Evolutionary conservation across 2,113 vertebrate genomes (phyloP).

Genomic region (Meleagris gallopavo): DNA sequence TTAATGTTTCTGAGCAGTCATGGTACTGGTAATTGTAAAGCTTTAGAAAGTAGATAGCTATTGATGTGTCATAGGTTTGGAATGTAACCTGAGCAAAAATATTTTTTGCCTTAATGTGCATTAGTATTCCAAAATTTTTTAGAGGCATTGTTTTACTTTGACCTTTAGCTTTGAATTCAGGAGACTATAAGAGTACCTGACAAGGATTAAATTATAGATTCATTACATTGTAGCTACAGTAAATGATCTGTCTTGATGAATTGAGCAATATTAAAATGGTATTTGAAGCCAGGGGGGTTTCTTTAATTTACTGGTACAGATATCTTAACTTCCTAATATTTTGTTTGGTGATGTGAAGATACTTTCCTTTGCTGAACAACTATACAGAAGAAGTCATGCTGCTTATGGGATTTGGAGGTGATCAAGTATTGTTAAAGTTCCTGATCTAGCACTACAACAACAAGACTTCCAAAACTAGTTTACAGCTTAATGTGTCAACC

Average conservation of each 20-base stretch:
- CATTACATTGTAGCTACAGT: not conserved
- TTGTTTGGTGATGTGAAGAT: not conserved
- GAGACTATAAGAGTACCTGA: not conserved
- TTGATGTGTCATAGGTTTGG: not conserved
- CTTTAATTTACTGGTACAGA: not conserved
- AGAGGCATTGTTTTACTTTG: not conserved
- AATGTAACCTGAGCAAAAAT: not conserved
- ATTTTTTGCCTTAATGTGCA: not conserved
- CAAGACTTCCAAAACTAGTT: not conserved
- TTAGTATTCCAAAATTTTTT: not conserved
- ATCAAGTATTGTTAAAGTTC: not conserved
- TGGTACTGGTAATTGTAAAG: not conserved
- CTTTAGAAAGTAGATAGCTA: not conserved
- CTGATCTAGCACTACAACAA: not conserved
- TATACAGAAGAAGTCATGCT: not conserved
- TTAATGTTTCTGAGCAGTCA: not conserved
- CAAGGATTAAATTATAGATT: not conserved
- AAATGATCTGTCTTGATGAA: not conserved
- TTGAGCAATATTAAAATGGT: not conserved
- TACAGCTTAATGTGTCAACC: not conserved
- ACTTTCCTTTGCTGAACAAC: not conserved
- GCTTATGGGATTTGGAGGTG: not conserved
- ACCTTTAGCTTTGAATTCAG: not conserved
- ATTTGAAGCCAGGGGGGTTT: not conserved
- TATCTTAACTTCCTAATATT: too few species aligned